Evolutionary conservation across 2,888 invertebrate genomes (phyloP), one percentile per base, ranked within the genome.

Genomic region (Muscina levida): DNA sequence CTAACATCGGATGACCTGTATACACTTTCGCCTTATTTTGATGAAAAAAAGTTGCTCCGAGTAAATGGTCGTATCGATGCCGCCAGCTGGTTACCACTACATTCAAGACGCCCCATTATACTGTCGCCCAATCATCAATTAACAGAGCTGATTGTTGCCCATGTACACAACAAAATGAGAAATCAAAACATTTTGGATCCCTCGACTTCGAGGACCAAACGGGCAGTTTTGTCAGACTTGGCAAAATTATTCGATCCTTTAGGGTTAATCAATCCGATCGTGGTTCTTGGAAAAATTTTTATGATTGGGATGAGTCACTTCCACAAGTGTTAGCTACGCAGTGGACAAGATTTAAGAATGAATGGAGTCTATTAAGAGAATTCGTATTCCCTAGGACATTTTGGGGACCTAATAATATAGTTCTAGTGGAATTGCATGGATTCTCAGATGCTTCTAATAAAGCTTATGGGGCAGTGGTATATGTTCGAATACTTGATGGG

Each of bases 401-500:
- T 46, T 46, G 46, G 46, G 4, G 4, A 46, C n/a, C 4, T 15
- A 17, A 46, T 17, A 15, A 15, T 17, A 5, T 46, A 15, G 17
- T 15, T 5, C 15, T 17, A 13, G 26, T 56, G 0, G 51, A 77
- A 62, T 44, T 77, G 39, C 77, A 82, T 66, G 77, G 81, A 15
- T 79, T 79, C 46, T 46, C 75, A 0, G 78, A 82, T 44, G 78
- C 76, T 10, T 72, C 77, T n/a, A 70, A 71, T 17, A 73, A 67
- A 37, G 82, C 80, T 31, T 79, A 73, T 75, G 82, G 78, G 10
- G 77, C 80, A 48, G 80, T 76, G 22, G 48, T 80, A 37, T 79
- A 82, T 51, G 26, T 72, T 37, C 53, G 48, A 10, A 26, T 26
- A 13, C 2, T 26, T 1, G 56, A 24, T 26, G 5, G 11, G 1